Evolutionary conservation across 2,113 vertebrate genomes (phyloP).

Genomic region (Seriola aureovittata): DNA sequence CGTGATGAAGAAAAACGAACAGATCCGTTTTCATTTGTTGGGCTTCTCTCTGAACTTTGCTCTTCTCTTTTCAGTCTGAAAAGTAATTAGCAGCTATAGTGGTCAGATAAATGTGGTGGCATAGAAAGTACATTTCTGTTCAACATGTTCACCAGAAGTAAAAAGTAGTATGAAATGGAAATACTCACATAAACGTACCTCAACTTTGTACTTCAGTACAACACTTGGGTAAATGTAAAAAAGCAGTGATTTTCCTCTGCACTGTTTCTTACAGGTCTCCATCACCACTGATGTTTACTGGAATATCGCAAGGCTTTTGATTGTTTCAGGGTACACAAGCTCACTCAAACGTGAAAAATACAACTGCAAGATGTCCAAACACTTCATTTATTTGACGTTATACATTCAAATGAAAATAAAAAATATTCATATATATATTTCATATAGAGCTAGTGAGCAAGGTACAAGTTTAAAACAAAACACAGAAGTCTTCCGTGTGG

Average conservation of each 20-base stretch:
- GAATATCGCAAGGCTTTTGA: not conserved
- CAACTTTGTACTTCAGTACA: not conserved
- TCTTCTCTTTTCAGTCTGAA: no score
- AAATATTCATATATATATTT: slow-evolving; percentile 76
- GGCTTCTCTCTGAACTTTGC: no score
- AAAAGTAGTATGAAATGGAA: no score
- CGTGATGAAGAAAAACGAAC: no score
- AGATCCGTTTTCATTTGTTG: no score
- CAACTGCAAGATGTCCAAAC: slow-evolving; percentile 65
- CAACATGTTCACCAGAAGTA: no score
- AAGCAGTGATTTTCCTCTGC: no score
- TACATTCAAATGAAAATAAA: slow-evolving; percentile 80
- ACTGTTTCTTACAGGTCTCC: no score
- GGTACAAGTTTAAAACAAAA: slow-evolving; percentile 83
- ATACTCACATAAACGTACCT: not conserved
- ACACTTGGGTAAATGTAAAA: not conserved
- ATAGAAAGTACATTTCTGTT: no score
- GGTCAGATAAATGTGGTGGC: no score
- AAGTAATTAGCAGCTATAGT: no score
- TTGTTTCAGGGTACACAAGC: not conserved
- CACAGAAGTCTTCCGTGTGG: slow-evolving; percentile 82
- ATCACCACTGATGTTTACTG: not conserved
- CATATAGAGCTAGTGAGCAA: slow-evolving; percentile 75
- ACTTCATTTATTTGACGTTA: slow-evolving; percentile 83
- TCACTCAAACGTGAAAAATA: not conserved